These are phyloP conservation scores for Motacilla alba DNA, from an alignment of 2,113 vertebrate genomes.

Conservation along the genomic window DNA sequence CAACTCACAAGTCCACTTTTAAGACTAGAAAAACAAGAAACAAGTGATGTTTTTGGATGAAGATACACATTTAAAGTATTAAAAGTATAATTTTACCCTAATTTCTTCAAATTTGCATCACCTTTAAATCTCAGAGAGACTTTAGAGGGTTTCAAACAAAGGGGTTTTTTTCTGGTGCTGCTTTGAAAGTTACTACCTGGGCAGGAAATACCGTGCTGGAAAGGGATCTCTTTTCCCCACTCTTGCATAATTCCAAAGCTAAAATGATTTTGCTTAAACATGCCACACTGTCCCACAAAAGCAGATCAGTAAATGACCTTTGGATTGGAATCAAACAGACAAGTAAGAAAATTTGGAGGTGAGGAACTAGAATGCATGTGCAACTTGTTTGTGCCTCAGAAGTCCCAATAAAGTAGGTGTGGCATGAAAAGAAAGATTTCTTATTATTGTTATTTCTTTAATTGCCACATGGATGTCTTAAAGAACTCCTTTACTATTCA, in stretches of 20 bases:
- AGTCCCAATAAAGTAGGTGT: neutral
- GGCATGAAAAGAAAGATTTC: neutral
- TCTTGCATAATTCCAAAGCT: neutral
- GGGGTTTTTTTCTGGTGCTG: neutral
- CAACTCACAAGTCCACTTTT: neutral
- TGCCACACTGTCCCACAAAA: neutral
- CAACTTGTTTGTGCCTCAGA: neutral
- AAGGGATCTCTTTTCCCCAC: neutral
- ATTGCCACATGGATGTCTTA: neutral
- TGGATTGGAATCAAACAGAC: neutral
- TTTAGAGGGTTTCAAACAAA: neutral
- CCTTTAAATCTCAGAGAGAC: neutral
- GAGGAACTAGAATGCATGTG: neutral
- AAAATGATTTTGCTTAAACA: neutral
- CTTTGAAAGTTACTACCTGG: neutral
- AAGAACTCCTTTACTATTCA: neutral
- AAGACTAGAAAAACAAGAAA: constrained; percentile 13
- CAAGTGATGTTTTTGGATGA: neutral
- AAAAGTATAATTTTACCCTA: neutral
- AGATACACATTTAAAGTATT: neutral
- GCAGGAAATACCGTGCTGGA: neutral
- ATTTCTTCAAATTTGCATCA: neutral
- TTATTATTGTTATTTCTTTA: neutral
- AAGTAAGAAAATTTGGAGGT: neutral
- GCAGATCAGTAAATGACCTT: neutral